Percentiles rank a stretch among this genome's conserved stretches.
These are phyloP conservation scores for Channa argus DNA, from an alignment of 2,113 vertebrate species.

Conservation along the genomic window DNA sequence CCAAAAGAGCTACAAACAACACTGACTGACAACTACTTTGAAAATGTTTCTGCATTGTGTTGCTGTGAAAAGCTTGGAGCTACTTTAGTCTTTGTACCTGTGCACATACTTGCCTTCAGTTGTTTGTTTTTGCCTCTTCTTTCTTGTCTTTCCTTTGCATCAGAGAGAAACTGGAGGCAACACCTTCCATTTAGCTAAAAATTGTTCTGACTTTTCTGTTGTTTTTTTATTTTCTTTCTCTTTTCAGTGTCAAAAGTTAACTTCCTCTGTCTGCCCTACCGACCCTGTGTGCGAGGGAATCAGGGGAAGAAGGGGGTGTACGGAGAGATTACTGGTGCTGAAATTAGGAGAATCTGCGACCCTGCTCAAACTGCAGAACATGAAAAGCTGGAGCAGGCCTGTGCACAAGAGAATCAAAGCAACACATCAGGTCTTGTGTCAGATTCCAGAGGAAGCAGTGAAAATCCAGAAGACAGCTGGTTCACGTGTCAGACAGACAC, in stretches of 20 bases:
- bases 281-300: conserved; percentile 26
- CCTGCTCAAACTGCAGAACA: conserved; percentile 1
- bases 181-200: conserved; percentile 30
- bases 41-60: conserved; percentile 34
- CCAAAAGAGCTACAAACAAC: conserved; percentile 10
- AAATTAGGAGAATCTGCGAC: conserved; percentile 30
- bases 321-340: not conserved
- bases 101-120: conserved; percentile 17
- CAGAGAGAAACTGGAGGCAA: conserved; percentile 49
- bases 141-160: conserved; percentile 1
- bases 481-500: conserved; percentile 67
- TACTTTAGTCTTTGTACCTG: conserved; percentile 24
- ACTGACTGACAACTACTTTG: conserved; percentile 44
- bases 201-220: conserved; percentile 16
- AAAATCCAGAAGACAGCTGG: conserved; percentile 28
- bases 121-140: conserved; percentile 7
- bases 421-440: conserved; percentile 3
- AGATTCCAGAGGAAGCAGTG: not conserved
- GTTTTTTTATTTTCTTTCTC: conserved; percentile 23
- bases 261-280: conserved; percentile 68
- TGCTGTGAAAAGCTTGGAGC: conserved; percentile 44
- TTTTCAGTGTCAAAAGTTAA: conserved; percentile 63
- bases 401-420: conserved; percentile 19
- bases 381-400: conserved; percentile 38
- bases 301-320: conserved; percentile 7